A percentile compares a stretch with the other conserved stretches of the same genome.
phyloP scores from a whole-genome alignment of 2,888 invertebrate genomes.

The Temnothorax rugatulus region DNA sequence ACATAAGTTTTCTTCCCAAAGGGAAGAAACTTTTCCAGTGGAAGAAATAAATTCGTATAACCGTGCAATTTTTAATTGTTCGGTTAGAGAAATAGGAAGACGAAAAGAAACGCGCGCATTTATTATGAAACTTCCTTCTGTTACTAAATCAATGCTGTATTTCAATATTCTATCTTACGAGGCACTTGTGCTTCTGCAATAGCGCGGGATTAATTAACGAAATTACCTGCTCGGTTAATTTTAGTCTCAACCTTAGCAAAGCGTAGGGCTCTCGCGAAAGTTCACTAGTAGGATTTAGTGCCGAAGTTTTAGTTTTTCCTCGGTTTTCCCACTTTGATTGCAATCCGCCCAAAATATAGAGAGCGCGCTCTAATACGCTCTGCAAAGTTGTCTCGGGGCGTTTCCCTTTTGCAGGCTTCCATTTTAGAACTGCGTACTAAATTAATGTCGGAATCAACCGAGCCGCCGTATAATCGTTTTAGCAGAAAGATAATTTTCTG shows the following conservation, averaged over 20 bases:
- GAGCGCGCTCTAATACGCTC: neutral
- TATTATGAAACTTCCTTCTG: neutral
- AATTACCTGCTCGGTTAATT: conserved; percentile 21
- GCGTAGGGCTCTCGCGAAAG: neutral
- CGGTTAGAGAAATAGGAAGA: neutral
- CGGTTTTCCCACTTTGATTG: conserved; percentile 36
- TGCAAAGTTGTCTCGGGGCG: conserved; percentile 25
- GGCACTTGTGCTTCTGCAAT: conserved; percentile 5
- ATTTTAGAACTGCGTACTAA: conserved; percentile 40
- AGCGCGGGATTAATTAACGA: conserved; percentile 27
- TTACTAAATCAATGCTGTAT: conserved; percentile 1
- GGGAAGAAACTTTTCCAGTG: neutral
- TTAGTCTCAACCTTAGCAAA: conserved; percentile 16
- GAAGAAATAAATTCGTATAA: neutral
- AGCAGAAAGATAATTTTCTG: conserved; percentile 48
- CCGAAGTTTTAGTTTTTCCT: conserved; percentile 12
- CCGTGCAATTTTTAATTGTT: neutral
- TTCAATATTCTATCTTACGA: conserved; percentile 10
- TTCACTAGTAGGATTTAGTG: conserved; percentile 25
- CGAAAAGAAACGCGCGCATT: neutral
- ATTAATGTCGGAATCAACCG: conserved; percentile 41
- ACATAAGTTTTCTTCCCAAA: neutral
- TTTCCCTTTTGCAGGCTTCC: conserved; percentile 19
- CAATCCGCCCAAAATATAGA: conserved; percentile 22
- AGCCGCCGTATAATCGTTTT: conserved; percentile 40